Evolutionary conservation across 2,797 vertebrate species (phyloP).

Genomic region (Malurus splendens): DNA sequence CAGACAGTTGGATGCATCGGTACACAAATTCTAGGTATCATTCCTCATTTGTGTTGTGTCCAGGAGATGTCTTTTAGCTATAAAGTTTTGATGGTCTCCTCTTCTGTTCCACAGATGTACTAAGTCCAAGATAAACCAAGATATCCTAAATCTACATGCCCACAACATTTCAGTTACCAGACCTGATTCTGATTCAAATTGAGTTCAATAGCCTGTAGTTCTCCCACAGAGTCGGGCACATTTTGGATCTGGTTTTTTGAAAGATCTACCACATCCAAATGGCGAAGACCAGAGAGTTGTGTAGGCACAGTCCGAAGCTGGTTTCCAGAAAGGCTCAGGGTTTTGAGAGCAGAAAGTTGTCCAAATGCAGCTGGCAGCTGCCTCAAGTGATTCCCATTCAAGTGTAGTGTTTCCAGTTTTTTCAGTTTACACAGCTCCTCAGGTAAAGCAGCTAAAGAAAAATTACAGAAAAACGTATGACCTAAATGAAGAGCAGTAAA

Average conservation of each 20-base stretch:
- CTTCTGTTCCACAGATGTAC: background rate
- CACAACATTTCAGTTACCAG: constrained; percentile 3
- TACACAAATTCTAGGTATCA: background rate
- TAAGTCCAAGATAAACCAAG: background rate
- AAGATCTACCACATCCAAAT: constrained; percentile 90
- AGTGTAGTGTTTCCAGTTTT: constrained; percentile 89
- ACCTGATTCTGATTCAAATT: constrained; percentile 99
- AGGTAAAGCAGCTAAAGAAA: constrained; percentile 79
- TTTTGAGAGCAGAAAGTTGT: constrained; percentile 86
- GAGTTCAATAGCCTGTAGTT: constrained; percentile 91
- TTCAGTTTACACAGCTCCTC: constrained; percentile 87
- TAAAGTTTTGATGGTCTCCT: background rate
- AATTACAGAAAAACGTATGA: constrained; percentile 61
- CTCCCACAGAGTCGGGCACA: constrained; percentile 80
- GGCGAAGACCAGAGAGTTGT: constrained; percentile 82
- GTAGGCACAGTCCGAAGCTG: constrained; percentile 81
- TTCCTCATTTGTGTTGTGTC: background rate
- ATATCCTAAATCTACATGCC: background rate
- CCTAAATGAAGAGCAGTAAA: background rate
- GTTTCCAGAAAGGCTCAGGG: constrained; percentile 87
- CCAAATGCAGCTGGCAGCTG: constrained; percentile 79
- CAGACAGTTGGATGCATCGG: background rate
- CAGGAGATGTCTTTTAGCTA: background rate
- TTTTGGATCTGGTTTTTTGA: constrained; percentile 89
- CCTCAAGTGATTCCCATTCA: constrained; percentile 85